Evolutionary conservation across 1,140 invertebrate species (phyloP), one percentile per base, ranked within the genome.

Genomic region (Eurosta solidaginis): DNA sequence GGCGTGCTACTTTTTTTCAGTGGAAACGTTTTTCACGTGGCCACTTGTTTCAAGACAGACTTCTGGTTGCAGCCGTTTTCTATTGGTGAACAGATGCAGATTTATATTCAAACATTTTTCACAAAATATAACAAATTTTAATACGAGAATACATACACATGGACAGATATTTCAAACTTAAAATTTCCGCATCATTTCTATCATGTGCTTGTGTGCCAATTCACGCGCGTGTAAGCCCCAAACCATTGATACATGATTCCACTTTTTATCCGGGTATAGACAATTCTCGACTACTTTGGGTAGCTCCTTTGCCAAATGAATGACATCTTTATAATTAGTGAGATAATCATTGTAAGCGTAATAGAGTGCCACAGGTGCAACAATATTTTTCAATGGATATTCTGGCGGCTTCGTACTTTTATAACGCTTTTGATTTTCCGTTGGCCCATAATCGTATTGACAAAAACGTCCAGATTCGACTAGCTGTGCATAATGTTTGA

Each of bases 291-390:
- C 84, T 0, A 89, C 81, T 78, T 87, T 85, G 33, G 85, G 86
- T 12, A 93, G 85, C 77, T 89, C 85, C n/a, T 87, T 85, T 3
- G 88, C 89, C 45, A 93, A 80, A 75, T 88, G 88, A 77, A 89
- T 87, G 0, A 93, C 89, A 84, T 93, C 92, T 25, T 82, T 81
- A 1, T 90, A 87, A 68, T 90, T 88, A 2, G 90, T 90, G 0
- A 96, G 83, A 79, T 90, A 92, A 83, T 96, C 95, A 79, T 93
- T 93, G 36, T 91, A 90, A 14, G 91, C 91, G 80, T 92, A 94
- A 83, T 93, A 93, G 4, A 96, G 81, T 29, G 90, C 92, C 2
- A 94, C 89, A 0, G 93, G 92, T 0, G 90, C 88, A 0, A 87
- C 90, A 1, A 94, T 87, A 29, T 89, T 90, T 1, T 84, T 82